Percentiles rank a stretch among this genome's conserved stretches.
phyloP scores from a whole-genome alignment of 2,797 vertebrate species.

The Coccyzus lansbergi region DNA sequence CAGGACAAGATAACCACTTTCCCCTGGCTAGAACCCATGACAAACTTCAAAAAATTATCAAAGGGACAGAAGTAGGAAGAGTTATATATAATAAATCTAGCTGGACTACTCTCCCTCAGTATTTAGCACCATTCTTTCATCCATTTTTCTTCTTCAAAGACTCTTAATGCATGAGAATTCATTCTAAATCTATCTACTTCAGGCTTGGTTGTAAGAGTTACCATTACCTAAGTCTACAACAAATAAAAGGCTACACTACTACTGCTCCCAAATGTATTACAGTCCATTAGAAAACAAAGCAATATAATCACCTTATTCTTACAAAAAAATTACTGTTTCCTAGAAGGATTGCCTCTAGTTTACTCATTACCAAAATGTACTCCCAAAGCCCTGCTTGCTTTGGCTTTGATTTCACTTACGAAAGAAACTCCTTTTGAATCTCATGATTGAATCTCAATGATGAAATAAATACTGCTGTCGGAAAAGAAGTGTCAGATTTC shows the following conservation, averaged over 20 bases:
- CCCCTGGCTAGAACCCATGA: neutral
- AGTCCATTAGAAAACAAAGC: slow-evolving; percentile 29
- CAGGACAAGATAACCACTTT: neutral
- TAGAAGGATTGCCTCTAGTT: neutral
- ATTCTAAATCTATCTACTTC: neutral
- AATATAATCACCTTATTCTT: neutral
- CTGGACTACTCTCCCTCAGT: neutral
- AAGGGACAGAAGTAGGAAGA: neutral
- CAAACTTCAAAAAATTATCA: slow-evolving; percentile 1
- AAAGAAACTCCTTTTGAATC: neutral
- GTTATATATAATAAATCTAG: neutral
- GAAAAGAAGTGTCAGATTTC: neutral
- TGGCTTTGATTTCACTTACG: neutral
- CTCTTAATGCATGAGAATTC: neutral
- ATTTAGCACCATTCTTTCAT: neutral
- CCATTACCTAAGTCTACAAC: neutral
- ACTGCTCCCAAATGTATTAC: neutral
- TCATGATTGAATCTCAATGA: too few species aligned
- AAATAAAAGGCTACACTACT: neutral
- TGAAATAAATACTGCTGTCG: neutral
- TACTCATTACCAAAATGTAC: neutral
- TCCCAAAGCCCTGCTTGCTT: neutral
- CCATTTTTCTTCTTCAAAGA: slow-evolving; percentile 42
- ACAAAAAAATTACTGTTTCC: neutral
- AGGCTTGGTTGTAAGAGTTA: neutral